A percentile compares a stretch with the other conserved stretches of the same genome.
phyloP scores from a whole-genome alignment of 2,888 invertebrate genomes.

The Cheiracanthium punctorium region DNA sequence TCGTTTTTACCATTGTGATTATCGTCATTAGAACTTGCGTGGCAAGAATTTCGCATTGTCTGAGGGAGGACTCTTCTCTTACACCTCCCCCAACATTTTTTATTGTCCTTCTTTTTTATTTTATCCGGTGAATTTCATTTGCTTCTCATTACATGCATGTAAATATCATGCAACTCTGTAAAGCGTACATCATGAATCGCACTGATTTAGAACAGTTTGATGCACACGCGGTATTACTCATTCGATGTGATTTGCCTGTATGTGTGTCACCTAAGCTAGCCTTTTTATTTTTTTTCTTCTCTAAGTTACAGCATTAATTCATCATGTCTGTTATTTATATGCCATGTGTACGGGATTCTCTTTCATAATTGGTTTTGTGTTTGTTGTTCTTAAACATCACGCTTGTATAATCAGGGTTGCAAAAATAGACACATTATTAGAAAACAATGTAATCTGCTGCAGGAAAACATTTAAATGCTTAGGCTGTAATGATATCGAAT shows the following conservation, averaged over 20 bases:
- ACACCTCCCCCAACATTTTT: slow-evolving; percentile 6
- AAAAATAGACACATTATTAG: too few species aligned
- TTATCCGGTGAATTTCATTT: slow-evolving; percentile 14
- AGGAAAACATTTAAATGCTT: too few species aligned
- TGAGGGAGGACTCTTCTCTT: background rate
- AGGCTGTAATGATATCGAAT: too few species aligned
- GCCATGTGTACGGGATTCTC: too few species aligned
- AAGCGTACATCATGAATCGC: background rate
- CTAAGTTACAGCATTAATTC: too few species aligned
- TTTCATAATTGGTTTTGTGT: too few species aligned
- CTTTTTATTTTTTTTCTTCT: too few species aligned
- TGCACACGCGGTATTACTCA: background rate
- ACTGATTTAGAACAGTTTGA: background rate
- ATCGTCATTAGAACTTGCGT: slow-evolving; percentile 45
- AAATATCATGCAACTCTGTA: background rate
- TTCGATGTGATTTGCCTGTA: background rate
- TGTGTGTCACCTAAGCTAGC: background rate
- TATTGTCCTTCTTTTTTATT: slow-evolving; percentile 13
- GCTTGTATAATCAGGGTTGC: too few species aligned
- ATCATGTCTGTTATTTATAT: too few species aligned
- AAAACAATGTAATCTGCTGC: too few species aligned
- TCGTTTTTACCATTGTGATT: slow-evolving; percentile 41
- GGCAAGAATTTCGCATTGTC: slow-evolving; percentile 56
- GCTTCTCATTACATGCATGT: background rate
- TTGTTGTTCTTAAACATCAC: too few species aligned